These are phyloP conservation scores for Acheta domesticus DNA, from an alignment of 2,888 invertebrate genomes.

Conservation along the genomic window DNA sequence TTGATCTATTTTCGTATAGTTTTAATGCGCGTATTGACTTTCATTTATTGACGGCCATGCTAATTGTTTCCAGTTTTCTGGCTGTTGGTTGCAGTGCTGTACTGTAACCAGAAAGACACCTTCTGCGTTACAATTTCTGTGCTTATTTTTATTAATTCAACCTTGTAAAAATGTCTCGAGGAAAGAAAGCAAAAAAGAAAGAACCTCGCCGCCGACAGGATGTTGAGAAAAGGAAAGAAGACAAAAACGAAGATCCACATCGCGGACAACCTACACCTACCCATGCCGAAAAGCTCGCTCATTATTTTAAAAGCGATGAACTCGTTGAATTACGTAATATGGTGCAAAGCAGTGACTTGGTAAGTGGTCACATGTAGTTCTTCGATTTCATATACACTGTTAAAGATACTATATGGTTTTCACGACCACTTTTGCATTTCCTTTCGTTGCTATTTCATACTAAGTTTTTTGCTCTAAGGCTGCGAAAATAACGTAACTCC, in stretches of 20 bases:
- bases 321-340: slow-evolving; percentile 42
- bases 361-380: slow-evolving; percentile 40
- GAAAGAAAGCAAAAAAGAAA: slow-evolving; percentile 30
- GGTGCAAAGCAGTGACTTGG: slow-evolving; percentile 45
- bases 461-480: too few relatives aligned
- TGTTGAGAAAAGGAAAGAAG: slow-evolving; percentile 26
- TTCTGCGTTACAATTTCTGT: slow-evolving; percentile 20
- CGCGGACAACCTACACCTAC: slow-evolving; percentile 21
- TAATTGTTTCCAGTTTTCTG: background rate
- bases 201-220: slow-evolving; percentile 29
- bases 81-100: background rate
- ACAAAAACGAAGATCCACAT: slow-evolving; percentile 19
- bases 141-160: slow-evolving; percentile 11
- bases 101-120: slow-evolving; percentile 20
- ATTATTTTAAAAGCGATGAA: slow-evolving; percentile 43
- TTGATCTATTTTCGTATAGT: too few relatives aligned
- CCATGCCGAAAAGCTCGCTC: slow-evolving; percentile 36
- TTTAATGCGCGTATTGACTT: too few relatives aligned
- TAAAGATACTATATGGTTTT: background rate
- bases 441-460: too few relatives aligned
- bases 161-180: slow-evolving; percentile 33
- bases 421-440: too few relatives aligned
- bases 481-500: too few relatives aligned
- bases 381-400: slow-evolving; percentile 36
- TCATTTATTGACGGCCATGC: background rate